Evolutionary conservation across 1,140 invertebrate species (phyloP).

Genomic region (Myzus persicae): DNA sequence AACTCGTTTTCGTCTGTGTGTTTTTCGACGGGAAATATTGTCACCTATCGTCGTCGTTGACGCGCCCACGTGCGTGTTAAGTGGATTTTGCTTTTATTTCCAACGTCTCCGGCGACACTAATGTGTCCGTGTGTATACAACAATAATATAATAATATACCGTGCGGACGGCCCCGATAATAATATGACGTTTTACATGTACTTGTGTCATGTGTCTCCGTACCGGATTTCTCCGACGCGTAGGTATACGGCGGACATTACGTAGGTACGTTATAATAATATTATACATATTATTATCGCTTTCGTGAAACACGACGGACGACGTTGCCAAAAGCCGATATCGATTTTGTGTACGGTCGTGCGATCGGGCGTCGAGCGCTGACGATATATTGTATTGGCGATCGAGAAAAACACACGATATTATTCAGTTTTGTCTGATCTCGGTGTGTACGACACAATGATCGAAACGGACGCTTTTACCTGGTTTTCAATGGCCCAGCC

Average conservation of each 20-base stretch:
- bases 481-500: too few relatives aligned
- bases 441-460: not conserved
- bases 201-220: not conserved
- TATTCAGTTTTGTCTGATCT: not conserved
- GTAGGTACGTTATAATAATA: not conserved
- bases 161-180: not conserved
- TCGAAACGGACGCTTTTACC: not conserved
- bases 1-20: slow-evolving; percentile 47
- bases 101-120: not conserved
- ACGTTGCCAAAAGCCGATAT: not conserved
- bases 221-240: not conserved
- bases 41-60: slow-evolving; percentile 22
- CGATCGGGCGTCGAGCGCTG: too few relatives aligned
- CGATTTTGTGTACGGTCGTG: not conserved
- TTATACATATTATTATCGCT: not conserved
- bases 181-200: slow-evolving; percentile 13
- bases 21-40: slow-evolving; percentile 46
- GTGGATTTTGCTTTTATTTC: slow-evolving; percentile 57
- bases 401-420: too few relatives aligned
- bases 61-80: slow-evolving; percentile 53
- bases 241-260: not conserved
- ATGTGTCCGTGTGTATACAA: not conserved
- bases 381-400: not conserved
- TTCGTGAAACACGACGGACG: not conserved
- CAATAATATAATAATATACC: not conserved